phyloP scores from a whole-genome alignment of 2,113 vertebrate genomes.

The Catharus minimus region DNA sequence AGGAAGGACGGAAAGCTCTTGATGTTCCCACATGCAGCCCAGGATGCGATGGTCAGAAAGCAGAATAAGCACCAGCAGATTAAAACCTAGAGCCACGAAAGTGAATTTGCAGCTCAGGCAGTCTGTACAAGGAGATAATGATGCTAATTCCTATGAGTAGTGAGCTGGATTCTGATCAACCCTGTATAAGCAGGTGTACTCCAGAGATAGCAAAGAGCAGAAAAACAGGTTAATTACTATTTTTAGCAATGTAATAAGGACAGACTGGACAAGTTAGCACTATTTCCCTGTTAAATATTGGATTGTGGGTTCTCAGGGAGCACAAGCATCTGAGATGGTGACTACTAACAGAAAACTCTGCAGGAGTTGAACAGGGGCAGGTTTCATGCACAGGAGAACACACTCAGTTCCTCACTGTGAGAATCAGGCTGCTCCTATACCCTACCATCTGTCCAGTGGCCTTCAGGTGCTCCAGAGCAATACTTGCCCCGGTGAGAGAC shows the following conservation, averaged over 20 bases:
- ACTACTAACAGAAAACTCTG: neutral
- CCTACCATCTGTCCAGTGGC: neutral
- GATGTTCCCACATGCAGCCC: neutral
- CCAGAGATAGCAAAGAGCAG: neutral
- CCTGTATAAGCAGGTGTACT: conserved; percentile 24
- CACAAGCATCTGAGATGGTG: neutral
- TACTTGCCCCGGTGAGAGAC: neutral
- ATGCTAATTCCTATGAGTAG: conserved; percentile 41
- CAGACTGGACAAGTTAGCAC: neutral
- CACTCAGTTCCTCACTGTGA: neutral
- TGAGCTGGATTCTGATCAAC: conserved; percentile 41
- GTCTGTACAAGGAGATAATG: conserved; percentile 44
- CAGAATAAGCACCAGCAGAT: neutral
- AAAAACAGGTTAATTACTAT: neutral
- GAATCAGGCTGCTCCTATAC: neutral
- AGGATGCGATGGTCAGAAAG: neutral
- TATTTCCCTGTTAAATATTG: neutral
- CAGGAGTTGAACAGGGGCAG: neutral
- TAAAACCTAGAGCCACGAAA: neutral
- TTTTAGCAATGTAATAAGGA: neutral
- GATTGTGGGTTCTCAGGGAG: neutral
- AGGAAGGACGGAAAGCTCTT: neutral
- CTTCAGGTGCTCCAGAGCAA: neutral
- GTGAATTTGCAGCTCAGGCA: neutral
- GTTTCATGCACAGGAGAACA: neutral